Evolutionary conservation across 2,888 invertebrate species (phyloP).

Genomic region (Nomada hirtipes): DNA sequence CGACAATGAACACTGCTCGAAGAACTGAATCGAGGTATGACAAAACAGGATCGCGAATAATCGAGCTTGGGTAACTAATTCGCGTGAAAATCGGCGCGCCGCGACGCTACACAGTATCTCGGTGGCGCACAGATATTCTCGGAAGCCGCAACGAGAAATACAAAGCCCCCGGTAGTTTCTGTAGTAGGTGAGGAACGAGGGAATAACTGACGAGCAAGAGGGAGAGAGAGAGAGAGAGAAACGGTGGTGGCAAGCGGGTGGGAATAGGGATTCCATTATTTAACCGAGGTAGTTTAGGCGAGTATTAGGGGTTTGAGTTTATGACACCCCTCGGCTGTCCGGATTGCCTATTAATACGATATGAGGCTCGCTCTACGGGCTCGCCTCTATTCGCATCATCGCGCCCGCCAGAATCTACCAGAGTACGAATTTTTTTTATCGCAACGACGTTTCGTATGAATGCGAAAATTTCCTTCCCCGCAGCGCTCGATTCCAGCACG

Average conservation of each 20-base stretch:
- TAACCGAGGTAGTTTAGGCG: slow-evolving; percentile 84
- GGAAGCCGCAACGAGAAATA: slow-evolving; percentile 63
- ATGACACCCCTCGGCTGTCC: slow-evolving; percentile 84
- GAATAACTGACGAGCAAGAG: slow-evolving; percentile 24
- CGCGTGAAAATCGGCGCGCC: slow-evolving; percentile 16
- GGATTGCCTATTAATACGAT: slow-evolving; percentile 84
- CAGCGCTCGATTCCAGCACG: slow-evolving; percentile 9
- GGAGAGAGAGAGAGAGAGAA: slow-evolving; percentile 50
- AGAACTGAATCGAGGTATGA: neutral
- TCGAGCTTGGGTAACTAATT: slow-evolving; percentile 50
- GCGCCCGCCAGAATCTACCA: slow-evolving; percentile 55
- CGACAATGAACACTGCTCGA: neutral
- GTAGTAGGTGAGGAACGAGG: slow-evolving; percentile 57
- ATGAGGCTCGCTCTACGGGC: slow-evolving; percentile 80
- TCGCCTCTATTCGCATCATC: slow-evolving; percentile 65
- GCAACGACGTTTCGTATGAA: slow-evolving; percentile 65
- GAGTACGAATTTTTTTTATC: slow-evolving; percentile 69
- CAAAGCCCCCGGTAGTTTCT: slow-evolving; percentile 54
- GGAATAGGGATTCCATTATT: slow-evolving; percentile 84
- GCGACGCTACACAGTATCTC: slow-evolving; percentile 29
- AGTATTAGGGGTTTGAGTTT: slow-evolving; percentile 84
- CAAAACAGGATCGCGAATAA: slow-evolving; percentile 21
- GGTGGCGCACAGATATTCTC: slow-evolving; percentile 35
- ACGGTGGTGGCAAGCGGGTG: slow-evolving; percentile 66
- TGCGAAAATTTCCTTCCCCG: slow-evolving; percentile 57